Conservation (phyloP, 2,113 vertebrate species). For the Tringa solitaria region DNA sequence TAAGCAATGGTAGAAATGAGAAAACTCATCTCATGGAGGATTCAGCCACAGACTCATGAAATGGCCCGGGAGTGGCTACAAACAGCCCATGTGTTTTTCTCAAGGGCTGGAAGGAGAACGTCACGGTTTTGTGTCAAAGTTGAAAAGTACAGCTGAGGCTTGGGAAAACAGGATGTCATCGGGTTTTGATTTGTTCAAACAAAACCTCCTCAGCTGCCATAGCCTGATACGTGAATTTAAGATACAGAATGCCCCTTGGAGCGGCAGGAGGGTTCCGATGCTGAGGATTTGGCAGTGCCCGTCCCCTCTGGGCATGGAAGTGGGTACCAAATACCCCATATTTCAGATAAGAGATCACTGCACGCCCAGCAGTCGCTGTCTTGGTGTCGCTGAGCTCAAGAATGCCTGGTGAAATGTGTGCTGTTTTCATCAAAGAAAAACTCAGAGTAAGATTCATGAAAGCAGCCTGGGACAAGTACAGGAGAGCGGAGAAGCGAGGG, state of each 20-base stretch:
- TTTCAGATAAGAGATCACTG: background rate
- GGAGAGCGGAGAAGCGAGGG: accelerated
- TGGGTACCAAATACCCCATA: accelerated
- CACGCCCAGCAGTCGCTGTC: background rate
- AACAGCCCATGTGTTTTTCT: background rate
- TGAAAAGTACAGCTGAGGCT: background rate
- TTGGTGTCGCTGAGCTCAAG: background rate
- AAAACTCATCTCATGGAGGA: background rate
- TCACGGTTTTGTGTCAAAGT: background rate
- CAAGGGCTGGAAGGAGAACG: background rate
- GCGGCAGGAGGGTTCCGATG: background rate
- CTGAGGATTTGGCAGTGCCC: background rate
- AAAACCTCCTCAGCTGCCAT: background rate
- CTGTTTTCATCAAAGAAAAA: background rate
- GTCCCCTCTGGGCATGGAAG: background rate
- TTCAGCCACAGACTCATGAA: background rate
- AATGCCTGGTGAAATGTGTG: background rate
- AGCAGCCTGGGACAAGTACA: background rate
- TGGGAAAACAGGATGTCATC: background rate
- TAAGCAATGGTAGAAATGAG: background rate
- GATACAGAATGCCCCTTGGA: background rate
- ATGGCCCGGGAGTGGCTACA: background rate
- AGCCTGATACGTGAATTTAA: accelerated
- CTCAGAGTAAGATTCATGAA: background rate
- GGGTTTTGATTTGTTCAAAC: background rate